Base-by-base conservation (phyloP, 2,113 vertebrate species). In the Myxocyprinus asiaticus region DNA sequence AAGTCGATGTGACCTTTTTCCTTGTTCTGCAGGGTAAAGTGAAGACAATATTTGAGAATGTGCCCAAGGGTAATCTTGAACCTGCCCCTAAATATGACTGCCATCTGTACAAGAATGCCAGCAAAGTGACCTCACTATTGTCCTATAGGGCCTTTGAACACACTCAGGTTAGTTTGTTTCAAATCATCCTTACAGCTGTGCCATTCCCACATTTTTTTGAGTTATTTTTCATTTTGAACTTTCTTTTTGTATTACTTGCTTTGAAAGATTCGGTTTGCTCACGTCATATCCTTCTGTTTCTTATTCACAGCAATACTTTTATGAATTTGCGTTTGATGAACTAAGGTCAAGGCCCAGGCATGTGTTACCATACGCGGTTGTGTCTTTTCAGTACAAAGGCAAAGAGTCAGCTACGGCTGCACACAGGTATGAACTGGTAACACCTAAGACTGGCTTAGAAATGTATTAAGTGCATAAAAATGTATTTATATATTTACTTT, bases 71-170 rank as follows among this genome's bases (percentile, higher is more conserved):
- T 76, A 88, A 85, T 66, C 85, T 93, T 83, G 96, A 98, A 76
- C 95, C 96, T 45, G 93, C 94, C 3, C 95, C 95, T 63, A 98
- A 98, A 79, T 95, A 96, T 12, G 96, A 98, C 87, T 95, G 95
- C 87, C 97, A 99, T 3, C 63, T 97, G 84, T 97, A 95, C 75
- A 99, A 97, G 92, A 97, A 94, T 86, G 92, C 92, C 76, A 93
- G 89, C 80, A 92, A 94, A 89, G 92, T 98, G 62, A 95, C 89
- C n/a, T 95, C 96, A 11, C 76, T 97, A 90, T 89, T 96, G 88
- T 94, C 92, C 7, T 98, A 99, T 79, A 90, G 96, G 90, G 96
- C 96, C 22, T 99, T 96, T n/a, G 96, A 99, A 81, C 94, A 94
- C 81, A 96, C 96, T 44, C 97, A 99, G 96, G 97, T 99, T 75